Evolutionary conservation across 2,797 vertebrate species (phyloP).

Genomic region (Erpetoichthys calabaricus): DNA sequence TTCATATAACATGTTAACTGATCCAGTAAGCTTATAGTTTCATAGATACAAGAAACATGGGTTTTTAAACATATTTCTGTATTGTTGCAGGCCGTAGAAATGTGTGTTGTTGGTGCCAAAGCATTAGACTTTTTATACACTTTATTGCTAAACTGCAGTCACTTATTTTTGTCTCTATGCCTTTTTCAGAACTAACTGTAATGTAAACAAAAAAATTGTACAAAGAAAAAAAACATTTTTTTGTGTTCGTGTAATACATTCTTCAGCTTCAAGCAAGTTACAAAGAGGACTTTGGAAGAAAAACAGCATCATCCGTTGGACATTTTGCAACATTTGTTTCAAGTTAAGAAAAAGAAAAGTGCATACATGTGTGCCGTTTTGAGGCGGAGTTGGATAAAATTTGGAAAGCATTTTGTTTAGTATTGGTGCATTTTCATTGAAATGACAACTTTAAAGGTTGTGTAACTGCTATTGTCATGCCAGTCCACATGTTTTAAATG

Average conservation of each 20-base stretch:
- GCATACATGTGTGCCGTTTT: slow-evolving; percentile 45
- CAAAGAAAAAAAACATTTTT: slow-evolving; percentile 24
- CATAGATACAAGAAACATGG: too few species aligned
- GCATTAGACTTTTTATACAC: slow-evolving; percentile 28
- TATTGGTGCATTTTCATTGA: slow-evolving; percentile 83
- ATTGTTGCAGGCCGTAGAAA: not conserved
- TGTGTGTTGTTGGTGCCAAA: slow-evolving; percentile 26
- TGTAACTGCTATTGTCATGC: slow-evolving; percentile 93
- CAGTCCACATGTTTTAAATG: slow-evolving; percentile 91
- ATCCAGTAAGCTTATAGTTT: too few species aligned
- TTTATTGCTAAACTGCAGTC: not conserved
- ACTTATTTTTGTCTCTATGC: too few species aligned
- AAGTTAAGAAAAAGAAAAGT: slow-evolving; percentile 38
- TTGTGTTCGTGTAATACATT: slow-evolving; percentile 17
- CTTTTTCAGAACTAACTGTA: slow-evolving; percentile 18
- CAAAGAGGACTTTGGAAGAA: slow-evolving; percentile 35
- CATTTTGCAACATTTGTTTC: slow-evolving; percentile 28
- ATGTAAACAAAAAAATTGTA: slow-evolving; percentile 17
- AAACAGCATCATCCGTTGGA: slow-evolving; percentile 28
- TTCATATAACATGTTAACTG: too few species aligned
- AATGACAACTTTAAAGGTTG: slow-evolving; percentile 82
- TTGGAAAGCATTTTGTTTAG: slow-evolving; percentile 64
- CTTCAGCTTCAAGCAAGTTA: slow-evolving; percentile 3
- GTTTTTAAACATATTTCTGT: not conserved
- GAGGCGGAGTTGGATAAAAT: slow-evolving; percentile 40